A percentile compares a stretch with the other conserved stretches of the same genome.
Conservation (phyloP, 2,888 invertebrate species). For the Lasius platythorax region DNA sequence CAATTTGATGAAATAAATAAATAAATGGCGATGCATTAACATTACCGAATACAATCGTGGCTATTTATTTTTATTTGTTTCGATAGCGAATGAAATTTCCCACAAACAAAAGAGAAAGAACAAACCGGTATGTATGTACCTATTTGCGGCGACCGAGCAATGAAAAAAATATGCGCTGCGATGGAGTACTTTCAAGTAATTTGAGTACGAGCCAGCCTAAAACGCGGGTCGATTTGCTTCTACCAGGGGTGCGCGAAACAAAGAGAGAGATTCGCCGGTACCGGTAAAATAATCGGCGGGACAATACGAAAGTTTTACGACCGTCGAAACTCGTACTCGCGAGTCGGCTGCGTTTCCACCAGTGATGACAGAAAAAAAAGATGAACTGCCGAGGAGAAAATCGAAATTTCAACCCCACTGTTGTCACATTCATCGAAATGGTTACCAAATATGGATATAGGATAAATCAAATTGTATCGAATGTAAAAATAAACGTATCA, state of each 20-base stretch:
- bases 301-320: constrained; percentile 76
- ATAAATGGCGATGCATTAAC: constrained; percentile 2
- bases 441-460: constrained; percentile 8
- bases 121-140: background rate
- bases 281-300: constrained; percentile 56
- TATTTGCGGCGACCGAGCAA: constrained; percentile 14
- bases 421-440: constrained; percentile 57
- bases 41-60: constrained; percentile 1
- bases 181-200: constrained; percentile 58
- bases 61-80: constrained; percentile 29
- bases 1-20: constrained; percentile 5
- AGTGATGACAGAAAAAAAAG: constrained; percentile 49
- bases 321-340: constrained; percentile 61
- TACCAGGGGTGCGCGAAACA: constrained; percentile 49
- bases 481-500: background rate
- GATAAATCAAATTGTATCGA: constrained; percentile 19
- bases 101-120: constrained; percentile 21
- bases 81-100: constrained; percentile 15
- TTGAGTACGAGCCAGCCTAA: constrained; percentile 58
- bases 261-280: constrained; percentile 45
- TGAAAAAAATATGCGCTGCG: constrained; percentile 11
- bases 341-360: constrained; percentile 66
- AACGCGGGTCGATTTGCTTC: constrained; percentile 41
- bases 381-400: constrained; percentile 60
- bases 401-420: constrained; percentile 67